Evolutionary conservation across 2,113 vertebrate species (phyloP).

Genomic region (Cryptomyrus ogoouensis): DNA sequence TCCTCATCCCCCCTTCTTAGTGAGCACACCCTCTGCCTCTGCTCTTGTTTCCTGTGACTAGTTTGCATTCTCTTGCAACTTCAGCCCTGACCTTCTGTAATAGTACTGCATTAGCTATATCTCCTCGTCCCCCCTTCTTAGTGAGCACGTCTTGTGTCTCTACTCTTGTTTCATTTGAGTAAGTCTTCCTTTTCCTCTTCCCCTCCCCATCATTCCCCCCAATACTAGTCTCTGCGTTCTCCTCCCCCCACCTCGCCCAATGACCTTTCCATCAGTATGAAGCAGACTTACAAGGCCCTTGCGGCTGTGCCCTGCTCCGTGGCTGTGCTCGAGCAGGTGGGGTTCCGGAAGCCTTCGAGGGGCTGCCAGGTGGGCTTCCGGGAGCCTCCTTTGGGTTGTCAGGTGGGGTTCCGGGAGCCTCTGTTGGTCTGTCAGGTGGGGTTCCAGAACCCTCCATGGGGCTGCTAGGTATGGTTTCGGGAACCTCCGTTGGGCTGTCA

Average conservation of each 20-base stretch:
- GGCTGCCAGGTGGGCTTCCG: neutral
- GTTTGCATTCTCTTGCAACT: neutral
- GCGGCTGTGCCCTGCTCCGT: slow-evolving; percentile 79
- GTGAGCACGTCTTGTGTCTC: slow-evolving; percentile 30
- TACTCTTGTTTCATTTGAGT: slow-evolving; percentile 24
- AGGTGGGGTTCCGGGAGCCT: neutral
- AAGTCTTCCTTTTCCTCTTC: slow-evolving; percentile 16
- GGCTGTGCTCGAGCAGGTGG: slow-evolving; percentile 77
- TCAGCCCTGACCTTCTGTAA: neutral
- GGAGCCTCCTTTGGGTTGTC: neutral
- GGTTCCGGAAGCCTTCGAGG: slow-evolving; percentile 43
- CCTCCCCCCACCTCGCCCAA: slow-evolving; percentile 69
- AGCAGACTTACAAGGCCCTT: slow-evolving; percentile 90
- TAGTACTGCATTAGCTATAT: neutral
- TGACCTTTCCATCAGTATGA: slow-evolving; percentile 72
- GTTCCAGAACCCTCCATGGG: neutral
- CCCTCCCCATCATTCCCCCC: slow-evolving; percentile 24
- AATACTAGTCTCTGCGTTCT: slow-evolving; percentile 53
- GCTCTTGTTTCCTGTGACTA: slow-evolving; percentile 20
- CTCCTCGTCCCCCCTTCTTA: slow-evolving; percentile 19
- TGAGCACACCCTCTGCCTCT: slow-evolving; percentile 32
- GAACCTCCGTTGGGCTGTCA: neutral
- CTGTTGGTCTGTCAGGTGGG: neutral
- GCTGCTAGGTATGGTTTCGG: neutral
- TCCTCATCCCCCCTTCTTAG: slow-evolving; percentile 21